Conservation (phyloP, 2,888 invertebrate species). For the Lepidochitona cinerea region DNA sequence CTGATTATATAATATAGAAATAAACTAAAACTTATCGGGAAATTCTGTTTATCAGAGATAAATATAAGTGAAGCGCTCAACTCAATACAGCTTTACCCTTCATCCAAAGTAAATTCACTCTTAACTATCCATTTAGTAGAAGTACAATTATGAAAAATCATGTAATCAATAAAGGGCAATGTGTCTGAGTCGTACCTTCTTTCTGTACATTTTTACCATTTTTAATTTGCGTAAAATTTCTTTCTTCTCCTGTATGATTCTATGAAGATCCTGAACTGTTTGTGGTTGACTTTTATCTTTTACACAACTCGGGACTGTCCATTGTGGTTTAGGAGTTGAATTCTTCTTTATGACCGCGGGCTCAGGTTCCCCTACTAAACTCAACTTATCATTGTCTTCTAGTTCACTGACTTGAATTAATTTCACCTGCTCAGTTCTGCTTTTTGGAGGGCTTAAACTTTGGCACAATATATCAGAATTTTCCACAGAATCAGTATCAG, state of each 20-base stretch:
- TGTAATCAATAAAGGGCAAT: too few species aligned
- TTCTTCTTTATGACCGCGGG: too few species aligned
- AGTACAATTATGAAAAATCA: too few species aligned
- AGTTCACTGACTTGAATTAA: background rate
- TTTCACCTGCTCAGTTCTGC: background rate
- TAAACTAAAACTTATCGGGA: too few species aligned
- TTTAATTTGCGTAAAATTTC: conserved; percentile 50
- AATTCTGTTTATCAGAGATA: too few species aligned
- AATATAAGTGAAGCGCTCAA: too few species aligned
- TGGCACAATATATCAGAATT: background rate
- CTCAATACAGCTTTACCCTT: too few species aligned
- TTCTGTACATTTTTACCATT: conserved; percentile 57
- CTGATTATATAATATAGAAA: too few species aligned
- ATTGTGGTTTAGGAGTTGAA: too few species aligned
- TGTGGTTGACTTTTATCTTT: background rate
- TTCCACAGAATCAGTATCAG: background rate
- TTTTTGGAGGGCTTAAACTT: background rate
- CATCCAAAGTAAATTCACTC: too few species aligned
- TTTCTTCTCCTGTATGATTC: conserved; percentile 22
- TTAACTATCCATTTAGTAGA: too few species aligned
- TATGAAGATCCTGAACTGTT: background rate
- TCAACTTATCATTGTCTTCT: background rate
- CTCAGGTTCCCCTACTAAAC: too few species aligned
- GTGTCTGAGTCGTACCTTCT: conserved; percentile 41
- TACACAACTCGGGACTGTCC: background rate